phyloP scores from a whole-genome alignment of 2,113 vertebrate species.

The Cichladusa arquata region DNA sequence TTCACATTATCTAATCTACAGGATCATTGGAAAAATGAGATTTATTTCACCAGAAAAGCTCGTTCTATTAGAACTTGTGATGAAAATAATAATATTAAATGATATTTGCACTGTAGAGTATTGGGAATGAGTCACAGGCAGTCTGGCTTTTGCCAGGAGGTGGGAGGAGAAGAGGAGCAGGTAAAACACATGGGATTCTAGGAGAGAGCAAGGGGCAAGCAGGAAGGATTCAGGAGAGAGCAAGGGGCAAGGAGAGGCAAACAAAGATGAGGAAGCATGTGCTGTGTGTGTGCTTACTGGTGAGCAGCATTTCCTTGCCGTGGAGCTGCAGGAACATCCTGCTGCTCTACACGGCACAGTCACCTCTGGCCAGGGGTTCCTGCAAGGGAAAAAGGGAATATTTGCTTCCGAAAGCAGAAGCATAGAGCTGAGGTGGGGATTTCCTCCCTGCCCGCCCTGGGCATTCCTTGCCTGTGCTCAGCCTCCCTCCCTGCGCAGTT shows the following conservation, averaged over 20 bases:
- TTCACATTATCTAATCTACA: not conserved
- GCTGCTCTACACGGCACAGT: not conserved
- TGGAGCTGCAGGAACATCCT: not conserved
- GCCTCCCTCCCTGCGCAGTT: not conserved
- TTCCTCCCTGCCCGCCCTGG: not conserved
- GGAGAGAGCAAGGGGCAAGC: not conserved
- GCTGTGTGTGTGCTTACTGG: not conserved
- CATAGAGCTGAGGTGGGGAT: not conserved
- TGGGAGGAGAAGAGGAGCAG: constrained; percentile 19
- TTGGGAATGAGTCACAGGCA: constrained; percentile 25
- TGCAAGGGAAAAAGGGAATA: not conserved
- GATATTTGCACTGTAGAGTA: not conserved
- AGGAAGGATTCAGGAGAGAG: not conserved
- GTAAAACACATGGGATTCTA: not conserved
- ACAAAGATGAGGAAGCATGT: not conserved
- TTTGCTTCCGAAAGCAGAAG: not conserved
- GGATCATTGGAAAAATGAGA: not conserved
- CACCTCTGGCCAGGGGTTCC: not conserved
- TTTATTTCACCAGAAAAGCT: not conserved
- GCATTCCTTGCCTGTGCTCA: not conserved
- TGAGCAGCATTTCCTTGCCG: not conserved
- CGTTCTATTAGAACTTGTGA: not conserved
- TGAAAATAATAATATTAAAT: constrained; percentile 1
- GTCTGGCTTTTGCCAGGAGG: not conserved
- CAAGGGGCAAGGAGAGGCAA: not conserved